phyloP scores from a whole-genome alignment of 2,797 vertebrate species.

The Hipposideros larvatus region DNA sequence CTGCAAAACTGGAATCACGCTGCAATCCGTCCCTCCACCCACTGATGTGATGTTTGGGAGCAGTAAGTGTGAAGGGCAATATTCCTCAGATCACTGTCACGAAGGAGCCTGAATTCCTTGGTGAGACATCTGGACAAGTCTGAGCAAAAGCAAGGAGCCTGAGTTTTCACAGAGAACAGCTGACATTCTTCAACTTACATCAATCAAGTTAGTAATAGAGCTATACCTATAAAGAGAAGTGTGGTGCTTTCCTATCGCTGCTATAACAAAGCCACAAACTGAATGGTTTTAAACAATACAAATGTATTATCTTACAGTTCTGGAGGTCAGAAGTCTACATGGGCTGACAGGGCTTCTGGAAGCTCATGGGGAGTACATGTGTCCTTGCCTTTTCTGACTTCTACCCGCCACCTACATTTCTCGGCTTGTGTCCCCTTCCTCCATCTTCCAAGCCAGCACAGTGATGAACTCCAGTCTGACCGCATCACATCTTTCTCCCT shows the following conservation, averaged over 20 bases:
- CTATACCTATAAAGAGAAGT: neutral
- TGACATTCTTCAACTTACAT: neutral
- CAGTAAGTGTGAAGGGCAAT: neutral
- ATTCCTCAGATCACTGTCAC: neutral
- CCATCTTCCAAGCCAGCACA: neutral
- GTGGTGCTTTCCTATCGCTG: neutral
- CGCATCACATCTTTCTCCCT: neutral
- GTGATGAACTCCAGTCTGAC: neutral
- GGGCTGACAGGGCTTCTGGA: neutral
- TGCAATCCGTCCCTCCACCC: neutral
- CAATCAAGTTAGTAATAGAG: neutral
- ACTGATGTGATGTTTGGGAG: neutral
- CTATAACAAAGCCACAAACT: neutral
- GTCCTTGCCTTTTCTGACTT: neutral
- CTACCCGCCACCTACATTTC: neutral
- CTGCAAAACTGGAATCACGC: neutral
- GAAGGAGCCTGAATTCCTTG: neutral
- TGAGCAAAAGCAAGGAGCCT: neutral
- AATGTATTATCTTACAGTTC: neutral
- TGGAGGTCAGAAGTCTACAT: neutral
- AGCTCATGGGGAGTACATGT: neutral
- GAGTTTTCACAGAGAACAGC: neutral
- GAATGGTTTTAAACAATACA: neutral
- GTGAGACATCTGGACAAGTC: neutral
- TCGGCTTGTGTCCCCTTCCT: neutral